Evolutionary conservation across 2,797 vertebrate genomes (phyloP).

Genomic region (Poeciliopsis gracilis): DNA sequence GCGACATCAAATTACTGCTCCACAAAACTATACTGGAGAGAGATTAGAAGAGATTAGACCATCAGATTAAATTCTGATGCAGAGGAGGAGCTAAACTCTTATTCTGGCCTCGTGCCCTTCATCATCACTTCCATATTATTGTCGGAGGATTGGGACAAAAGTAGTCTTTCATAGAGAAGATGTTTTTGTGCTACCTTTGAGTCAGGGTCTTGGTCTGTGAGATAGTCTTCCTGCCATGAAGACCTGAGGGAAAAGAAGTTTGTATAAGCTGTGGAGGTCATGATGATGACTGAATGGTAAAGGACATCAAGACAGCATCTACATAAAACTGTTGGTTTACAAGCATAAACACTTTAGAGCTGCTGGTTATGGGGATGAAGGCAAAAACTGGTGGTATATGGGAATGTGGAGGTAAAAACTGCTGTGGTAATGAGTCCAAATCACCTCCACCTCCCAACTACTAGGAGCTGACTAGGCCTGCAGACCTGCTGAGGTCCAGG

Average conservation of each 20-base stretch:
- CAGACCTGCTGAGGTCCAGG: not conserved
- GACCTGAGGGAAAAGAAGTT: slow-evolving; percentile 43
- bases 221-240: slow-evolving; percentile 53
- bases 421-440: not conserved
- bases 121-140: not conserved
- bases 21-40: slow-evolving; percentile 8
- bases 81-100: not conserved
- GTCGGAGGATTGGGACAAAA: not conserved
- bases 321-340: not conserved
- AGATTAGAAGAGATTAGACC: slow-evolving; percentile 41
- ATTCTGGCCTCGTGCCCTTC: not conserved
- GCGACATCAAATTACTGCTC: slow-evolving; percentile 46
- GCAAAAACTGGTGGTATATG: not conserved
- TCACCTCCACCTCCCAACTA: not conserved
- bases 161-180: too few species aligned
- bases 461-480: not conserved
- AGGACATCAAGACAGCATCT: not conserved
- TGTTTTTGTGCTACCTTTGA: slow-evolving; percentile 54
- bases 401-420: not conserved
- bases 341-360: not conserved
- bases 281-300: not conserved
- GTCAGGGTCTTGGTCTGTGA: slow-evolving; percentile 44
- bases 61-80: slow-evolving; percentile 9
- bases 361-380: not conserved
- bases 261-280: not conserved